A percentile compares a stretch with the other conserved stretches of the same genome.
Evolutionary conservation across 2,113 vertebrate species (phyloP).

Genomic region (Pipa parva): DNA sequence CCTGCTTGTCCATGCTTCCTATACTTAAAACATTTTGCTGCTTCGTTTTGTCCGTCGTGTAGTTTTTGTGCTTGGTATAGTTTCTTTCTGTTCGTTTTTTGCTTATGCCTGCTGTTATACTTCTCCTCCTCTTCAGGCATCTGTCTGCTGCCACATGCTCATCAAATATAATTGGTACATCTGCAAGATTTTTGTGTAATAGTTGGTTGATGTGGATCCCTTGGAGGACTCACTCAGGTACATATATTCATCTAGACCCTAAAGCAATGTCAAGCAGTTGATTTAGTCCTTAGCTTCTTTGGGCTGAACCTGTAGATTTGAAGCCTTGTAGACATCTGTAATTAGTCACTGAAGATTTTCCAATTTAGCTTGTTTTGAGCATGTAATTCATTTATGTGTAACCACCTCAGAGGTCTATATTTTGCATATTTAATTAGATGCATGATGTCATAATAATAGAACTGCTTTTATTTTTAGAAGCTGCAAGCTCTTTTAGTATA

Average conservation of each 20-base stretch:
- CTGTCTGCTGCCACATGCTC: conserved; percentile 62
- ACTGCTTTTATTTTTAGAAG: neutral
- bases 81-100: conserved; percentile 50
- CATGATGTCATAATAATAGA: neutral
- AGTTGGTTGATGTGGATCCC: conserved; percentile 49
- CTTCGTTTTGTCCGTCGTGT: conserved; percentile 28
- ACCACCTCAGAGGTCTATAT: conserved; percentile 26
- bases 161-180: conserved; percentile 71
- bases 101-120: conserved; percentile 47
- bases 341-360: conserved; percentile 34
- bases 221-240: conserved; percentile 48
- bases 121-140: conserved; percentile 40
- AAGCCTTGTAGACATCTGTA: conserved; percentile 37
- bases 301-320: conserved; percentile 58
- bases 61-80: conserved; percentile 43
- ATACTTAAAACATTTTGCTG: conserved; percentile 11
- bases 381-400: conserved; percentile 48
- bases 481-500: neutral
- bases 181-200: conserved; percentile 52
- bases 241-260: conserved; percentile 59
- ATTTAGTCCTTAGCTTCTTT: conserved; percentile 47
- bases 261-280: conserved; percentile 61
- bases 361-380: conserved; percentile 45
- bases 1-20: conserved; percentile 19
- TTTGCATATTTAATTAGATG: neutral